A percentile compares a stretch with the other conserved stretches of the same genome.
phyloP scores from a whole-genome alignment of 2,797 vertebrate species.

The Menidia menidia region DNA sequence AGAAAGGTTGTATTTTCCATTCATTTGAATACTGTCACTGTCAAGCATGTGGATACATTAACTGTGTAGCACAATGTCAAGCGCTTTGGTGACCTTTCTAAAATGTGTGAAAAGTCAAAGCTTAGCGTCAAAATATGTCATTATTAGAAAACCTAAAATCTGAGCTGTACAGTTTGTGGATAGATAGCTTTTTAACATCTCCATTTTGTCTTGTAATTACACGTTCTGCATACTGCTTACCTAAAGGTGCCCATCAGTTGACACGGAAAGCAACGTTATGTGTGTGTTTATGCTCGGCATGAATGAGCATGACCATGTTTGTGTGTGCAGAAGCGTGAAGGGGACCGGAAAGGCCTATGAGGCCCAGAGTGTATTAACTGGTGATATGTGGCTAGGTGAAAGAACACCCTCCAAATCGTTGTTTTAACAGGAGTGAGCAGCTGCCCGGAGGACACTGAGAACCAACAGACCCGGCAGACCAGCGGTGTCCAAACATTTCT shows the following conservation, averaged over 20 bases:
- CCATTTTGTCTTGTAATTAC: not conserved
- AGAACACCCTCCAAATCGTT: constrained; percentile 59
- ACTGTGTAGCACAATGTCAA: constrained; percentile 7
- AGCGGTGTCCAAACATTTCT: constrained; percentile 71
- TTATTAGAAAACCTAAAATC: not conserved
- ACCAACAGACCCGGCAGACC: constrained; percentile 57
- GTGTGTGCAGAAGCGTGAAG: constrained; percentile 68
- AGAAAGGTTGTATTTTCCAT: constrained; percentile 28
- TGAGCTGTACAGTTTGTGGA: not conserved
- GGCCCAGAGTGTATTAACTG: constrained; percentile 69
- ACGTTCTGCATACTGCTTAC: not conserved
- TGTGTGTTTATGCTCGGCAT: constrained; percentile 13
- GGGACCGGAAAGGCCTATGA: constrained; percentile 50
- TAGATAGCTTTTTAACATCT: not conserved
- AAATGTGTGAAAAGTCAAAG: not conserved
- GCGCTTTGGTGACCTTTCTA: constrained; percentile 29
- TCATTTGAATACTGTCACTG: constrained; percentile 29
- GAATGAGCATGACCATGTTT: constrained; percentile 41
- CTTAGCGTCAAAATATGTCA: not conserved
- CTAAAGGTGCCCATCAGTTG: constrained; percentile 13
- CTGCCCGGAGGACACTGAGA: constrained; percentile 58
- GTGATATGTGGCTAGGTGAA: constrained; percentile 60
- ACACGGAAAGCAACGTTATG: constrained; percentile 27
- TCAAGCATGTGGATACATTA: constrained; percentile 17
- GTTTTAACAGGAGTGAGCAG: constrained; percentile 65